phyloP scores from a whole-genome alignment of 92 coral and sea anemone genomes.

The Metridium senile region DNA sequence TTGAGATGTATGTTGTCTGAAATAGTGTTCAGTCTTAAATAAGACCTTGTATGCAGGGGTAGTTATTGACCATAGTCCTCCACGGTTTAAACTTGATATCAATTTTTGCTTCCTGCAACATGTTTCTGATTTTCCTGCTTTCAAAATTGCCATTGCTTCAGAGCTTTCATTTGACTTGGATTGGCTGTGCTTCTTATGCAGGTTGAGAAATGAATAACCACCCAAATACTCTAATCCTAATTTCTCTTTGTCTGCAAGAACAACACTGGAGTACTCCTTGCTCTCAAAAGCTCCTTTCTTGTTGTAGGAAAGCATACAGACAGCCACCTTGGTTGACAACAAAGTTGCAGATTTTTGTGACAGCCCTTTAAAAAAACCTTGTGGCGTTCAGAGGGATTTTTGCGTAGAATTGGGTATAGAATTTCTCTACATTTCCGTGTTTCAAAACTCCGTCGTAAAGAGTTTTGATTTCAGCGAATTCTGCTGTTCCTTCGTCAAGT shows the following conservation, averaged over 20 bases:
- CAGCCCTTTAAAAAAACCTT: conserved; percentile 46
- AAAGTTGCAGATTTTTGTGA: conserved; percentile 69
- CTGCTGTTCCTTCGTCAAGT: conserved; percentile 23
- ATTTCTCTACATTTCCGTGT: conserved; percentile 50
- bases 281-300: conserved; percentile 22
- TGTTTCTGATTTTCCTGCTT: conserved; percentile 41
- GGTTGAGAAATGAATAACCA: conserved; percentile 61
- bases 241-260: conserved; percentile 33
- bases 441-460: conserved; percentile 29
- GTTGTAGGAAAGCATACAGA: conserved; percentile 47
- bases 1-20: conserved; percentile 16
- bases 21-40: conserved; percentile 27
- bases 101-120: conserved; percentile 13
- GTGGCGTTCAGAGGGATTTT: conserved; percentile 32
- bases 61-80: conserved; percentile 49
- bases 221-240: conserved; percentile 60
- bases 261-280: conserved; percentile 11
- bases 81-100: conserved; percentile 37
- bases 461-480: conserved; percentile 17
- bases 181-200: conserved; percentile 49
- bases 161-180: conserved; percentile 39
- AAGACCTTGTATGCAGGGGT: conserved; percentile 15
- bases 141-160: conserved; percentile 56
- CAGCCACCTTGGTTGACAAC: conserved; percentile 66
- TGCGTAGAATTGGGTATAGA: conserved; percentile 60